Evolutionary conservation across 2,797 vertebrate genomes (phyloP), one percentile per base, ranked within the genome.

Genomic region (Girardinus metallicus): DNA sequence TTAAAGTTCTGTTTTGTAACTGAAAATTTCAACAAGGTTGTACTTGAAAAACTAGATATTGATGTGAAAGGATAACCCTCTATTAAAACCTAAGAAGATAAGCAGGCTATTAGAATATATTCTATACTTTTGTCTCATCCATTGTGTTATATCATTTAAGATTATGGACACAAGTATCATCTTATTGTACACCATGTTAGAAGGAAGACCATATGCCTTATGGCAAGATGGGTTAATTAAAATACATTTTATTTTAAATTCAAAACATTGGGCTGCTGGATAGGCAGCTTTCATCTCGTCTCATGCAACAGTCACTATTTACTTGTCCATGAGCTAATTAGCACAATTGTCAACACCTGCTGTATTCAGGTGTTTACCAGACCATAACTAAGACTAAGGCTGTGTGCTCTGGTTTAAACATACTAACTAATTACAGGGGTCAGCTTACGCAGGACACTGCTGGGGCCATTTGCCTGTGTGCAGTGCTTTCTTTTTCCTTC

Each of bases 291-390:
- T 49, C 26, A 21, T n/a, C 23, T 26, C 26, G 10, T 10, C 26
- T 74, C 10, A 31, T 29, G 11, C n/a, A 74, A 12, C 31, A 23
- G 12, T 12, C 18, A 8, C 36, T 5, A 51, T n/a, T 4, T 26
- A n/a, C 26, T 15, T 53, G 2, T 31, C n/a, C 21, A 0, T n/a
- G 6, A 8, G 0, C 60, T 49, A 79, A 80, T 84, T 76, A 85
- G 74, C 31, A 15, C 1, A 7, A 90, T 81, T 83, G 78, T 11
- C 29, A 71, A 31, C 91, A 94, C 76, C 91, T 93, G 92, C 16
- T 71, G 62, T 4, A 16, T 15, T 36, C 41, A 80, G 44, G 70
- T 83, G 74, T 78, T 39, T 74, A 31, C 79, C 78, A 49, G 74
- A 49, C 44, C 16, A 1, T 70, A 79, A 86, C 86, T 76, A 79